Base-by-base conservation (phyloP, 2,888 invertebrate species). In the Dione juno region DNA sequence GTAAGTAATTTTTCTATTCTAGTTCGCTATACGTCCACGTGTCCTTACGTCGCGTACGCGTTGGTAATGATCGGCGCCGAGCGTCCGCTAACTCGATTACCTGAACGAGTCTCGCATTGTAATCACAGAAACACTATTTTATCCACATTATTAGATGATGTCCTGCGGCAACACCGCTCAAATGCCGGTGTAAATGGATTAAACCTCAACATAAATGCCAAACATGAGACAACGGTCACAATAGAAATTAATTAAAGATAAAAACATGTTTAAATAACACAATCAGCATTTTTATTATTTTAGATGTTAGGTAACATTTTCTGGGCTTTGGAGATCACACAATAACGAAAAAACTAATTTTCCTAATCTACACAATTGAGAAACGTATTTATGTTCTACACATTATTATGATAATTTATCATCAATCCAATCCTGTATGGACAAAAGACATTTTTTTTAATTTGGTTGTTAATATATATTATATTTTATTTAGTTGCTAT, bases 1-100 rank as follows among this genome's bases (percentile, higher is more conserved):
- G 43, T 6, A n/a, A 14, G n/a, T 57, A 10, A 48, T 54, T 3
- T 37, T 57, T 57, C 64, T 14, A 9, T 54, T 53, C 66, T 16
- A 66, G 50, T 37, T 16, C 8, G 21, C 14, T 21, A 28, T 79
- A 81, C 41, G 76, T 84, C 82, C 53, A n/a, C 43, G 73, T 37
- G 35, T 69, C 77, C 80, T 79, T 84, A 85, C 85, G 81, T 82
- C 82, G 78, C 79, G 84, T 80, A 82, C 83, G 77, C 77, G 78
- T 74, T 77, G 78, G 81, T 88, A 90, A 89, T 89, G 80, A 82
- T 80, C 79, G 78, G 77, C 84, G 86, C 82, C 79, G 84, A 82
- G 83, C 86, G 82, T 80, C 86, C 85, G 82, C 87, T 92, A 92
- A 92, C 91, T 89, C 83, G 85, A 91, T 92, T 92, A 91, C 88